Base-by-base conservation (phyloP, 2,888 invertebrate species). In the Eristalis intricaria region DNA sequence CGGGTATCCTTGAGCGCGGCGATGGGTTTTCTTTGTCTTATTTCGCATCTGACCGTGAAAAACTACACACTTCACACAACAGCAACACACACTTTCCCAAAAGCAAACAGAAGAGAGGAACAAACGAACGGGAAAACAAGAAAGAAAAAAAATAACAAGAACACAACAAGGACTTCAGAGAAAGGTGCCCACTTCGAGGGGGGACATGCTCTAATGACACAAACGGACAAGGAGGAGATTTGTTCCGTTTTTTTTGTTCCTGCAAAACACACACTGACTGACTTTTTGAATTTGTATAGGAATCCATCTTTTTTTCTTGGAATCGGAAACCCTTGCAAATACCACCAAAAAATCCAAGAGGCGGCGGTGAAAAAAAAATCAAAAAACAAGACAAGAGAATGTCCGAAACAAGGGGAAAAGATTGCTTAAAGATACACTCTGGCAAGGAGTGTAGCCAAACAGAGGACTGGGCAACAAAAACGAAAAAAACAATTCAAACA, bases 141-240 rank as follows among this genome's bases (percentile, higher is more conserved):
- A 22, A n/a, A 68, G 90, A 89, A 89, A 71, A 75, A 82, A 89
- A 84, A 89, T 90, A 84, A 89, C 91, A 90, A 91, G 90, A 91
- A 90, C 91, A 90, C 89, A 43, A 50, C 50, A 50, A 50, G 50
- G 50, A 50, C 50, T 50, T 19, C 50, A 50, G 50, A 50, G 50
- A 50, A 50, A 50, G 50, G n/a, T 50, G 19, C 50, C 50, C 50
- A 50, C 50, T 50, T 19, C 50, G 50, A 50, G 66, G 50, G 68
- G 63, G 69, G 74, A 65, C 74, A 76, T 76, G 50, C 83, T 56
- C 66, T 19, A 19, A 19, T 19, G 50, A 50, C 50, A 50, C 43
- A 1, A 43, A 43, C 43, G 43, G 43, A 43, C 50, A 50, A 50
- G 50, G 50, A 50, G 50, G 19, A 19, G 50, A 50, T 22, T 66